Conservation (phyloP, 1,140 invertebrate genomes). For the Caenorhabditis remanei region DNA sequence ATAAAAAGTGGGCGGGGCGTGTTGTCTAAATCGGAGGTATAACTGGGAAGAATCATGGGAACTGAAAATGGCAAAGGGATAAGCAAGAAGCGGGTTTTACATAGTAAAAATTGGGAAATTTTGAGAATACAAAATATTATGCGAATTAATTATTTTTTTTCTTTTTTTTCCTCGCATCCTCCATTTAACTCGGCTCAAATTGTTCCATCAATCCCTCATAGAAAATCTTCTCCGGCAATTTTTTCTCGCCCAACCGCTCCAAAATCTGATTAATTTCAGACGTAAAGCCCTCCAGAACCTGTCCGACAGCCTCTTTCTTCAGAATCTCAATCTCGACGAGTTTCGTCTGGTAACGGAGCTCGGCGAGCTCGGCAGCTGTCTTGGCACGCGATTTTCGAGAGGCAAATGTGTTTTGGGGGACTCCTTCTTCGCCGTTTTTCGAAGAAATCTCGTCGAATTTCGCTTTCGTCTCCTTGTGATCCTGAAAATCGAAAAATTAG, state of each 20-base stretch:
- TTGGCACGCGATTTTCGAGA: constrained; percentile 19
- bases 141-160: too few species aligned
- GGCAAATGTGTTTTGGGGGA: constrained; percentile 1
- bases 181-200: constrained; percentile 4
- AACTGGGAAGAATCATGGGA: too few species aligned
- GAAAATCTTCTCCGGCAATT: background rate
- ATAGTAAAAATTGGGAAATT: too few species aligned
- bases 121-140: too few species aligned
- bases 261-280: background rate
- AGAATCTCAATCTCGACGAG: background rate
- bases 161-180: background rate
- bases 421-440: too few species aligned
- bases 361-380: background rate
- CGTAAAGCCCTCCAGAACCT: background rate
- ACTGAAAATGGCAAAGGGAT: too few species aligned
- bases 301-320: background rate
- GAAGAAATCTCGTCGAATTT: background rate
- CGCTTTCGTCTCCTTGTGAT: background rate
- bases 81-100: too few species aligned
- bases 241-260: background rate
- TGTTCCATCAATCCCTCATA: background rate
- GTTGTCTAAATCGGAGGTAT: too few species aligned
- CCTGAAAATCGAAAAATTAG: background rate
- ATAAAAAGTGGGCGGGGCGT: too few species aligned
- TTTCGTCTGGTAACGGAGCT: background rate